Evolutionary conservation across 2,113 vertebrate genomes (phyloP).

Genomic region (Hippocampus guttulatus): DNA sequence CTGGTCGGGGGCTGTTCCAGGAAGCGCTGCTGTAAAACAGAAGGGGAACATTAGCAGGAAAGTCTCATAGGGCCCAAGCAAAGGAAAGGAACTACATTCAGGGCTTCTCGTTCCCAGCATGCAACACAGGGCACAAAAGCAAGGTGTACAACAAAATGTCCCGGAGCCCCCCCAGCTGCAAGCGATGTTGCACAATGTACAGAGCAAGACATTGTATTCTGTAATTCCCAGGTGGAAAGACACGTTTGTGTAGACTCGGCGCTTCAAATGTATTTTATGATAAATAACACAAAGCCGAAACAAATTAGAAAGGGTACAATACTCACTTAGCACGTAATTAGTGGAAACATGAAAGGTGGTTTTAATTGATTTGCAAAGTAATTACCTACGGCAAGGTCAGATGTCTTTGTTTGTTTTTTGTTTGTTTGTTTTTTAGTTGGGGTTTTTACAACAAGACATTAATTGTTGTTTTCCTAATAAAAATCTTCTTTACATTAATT

Average conservation of each 20-base stretch:
- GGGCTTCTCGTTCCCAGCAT: conserved; percentile 54
- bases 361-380: background rate
- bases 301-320: background rate
- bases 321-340: background rate
- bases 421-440: background rate
- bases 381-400: background rate
- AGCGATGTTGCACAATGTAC: conserved; percentile 36
- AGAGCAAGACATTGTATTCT: conserved; percentile 34
- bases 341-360: background rate
- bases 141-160: conserved; percentile 42
- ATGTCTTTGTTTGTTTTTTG: background rate
- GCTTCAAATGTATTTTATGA: conserved; percentile 22
- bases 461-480: background rate
- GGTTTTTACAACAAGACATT: background rate
- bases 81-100: conserved; percentile 53
- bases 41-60: conserved; percentile 68
- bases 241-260: conserved; percentile 11
- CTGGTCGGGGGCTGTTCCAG: conserved; percentile 70
- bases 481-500: background rate
- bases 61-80: conserved; percentile 53
- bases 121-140: conserved; percentile 50
- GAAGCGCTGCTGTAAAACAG: conserved; percentile 72
- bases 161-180: conserved; percentile 22
- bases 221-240: conserved; percentile 14
- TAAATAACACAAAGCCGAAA: conserved; percentile 18